Evolutionary conservation across 2,797 vertebrate genomes (phyloP).

Genomic region (Sebastes glaucus): DNA sequence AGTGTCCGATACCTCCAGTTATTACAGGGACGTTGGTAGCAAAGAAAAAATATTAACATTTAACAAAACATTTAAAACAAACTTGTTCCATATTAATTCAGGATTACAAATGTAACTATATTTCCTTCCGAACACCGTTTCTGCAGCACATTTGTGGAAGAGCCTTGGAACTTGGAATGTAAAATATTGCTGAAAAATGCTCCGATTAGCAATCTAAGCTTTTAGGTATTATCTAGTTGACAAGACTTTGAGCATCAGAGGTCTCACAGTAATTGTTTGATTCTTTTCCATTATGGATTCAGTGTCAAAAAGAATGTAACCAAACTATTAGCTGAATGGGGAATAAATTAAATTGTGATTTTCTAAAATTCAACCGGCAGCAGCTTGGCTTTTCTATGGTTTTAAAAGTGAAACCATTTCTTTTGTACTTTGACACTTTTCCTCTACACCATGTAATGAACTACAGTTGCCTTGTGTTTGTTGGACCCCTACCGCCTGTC

Average conservation of each 20-base stretch:
- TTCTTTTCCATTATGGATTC: background rate
- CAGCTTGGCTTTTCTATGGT: background rate
- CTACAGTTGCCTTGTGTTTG: too few relatives aligned
- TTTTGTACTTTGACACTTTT: background rate
- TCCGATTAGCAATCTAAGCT: background rate
- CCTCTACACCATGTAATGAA: background rate
- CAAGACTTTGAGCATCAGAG: background rate
- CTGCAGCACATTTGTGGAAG: background rate
- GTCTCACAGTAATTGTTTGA: too few relatives aligned
- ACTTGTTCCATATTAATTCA: background rate
- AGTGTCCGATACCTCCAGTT: background rate
- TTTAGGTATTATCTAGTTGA: background rate
- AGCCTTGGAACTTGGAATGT: background rate
- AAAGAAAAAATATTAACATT: background rate
- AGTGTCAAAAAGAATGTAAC: background rate
- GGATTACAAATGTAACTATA: background rate
- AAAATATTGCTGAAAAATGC: background rate
- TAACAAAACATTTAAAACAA: background rate
- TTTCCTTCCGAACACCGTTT: background rate
- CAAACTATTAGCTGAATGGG: background rate
- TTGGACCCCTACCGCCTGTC: too few relatives aligned
- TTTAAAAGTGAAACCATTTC: background rate
- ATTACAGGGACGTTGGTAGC: background rate
- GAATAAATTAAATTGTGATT: rapidly evolving
- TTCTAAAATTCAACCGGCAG: background rate